Conservation (phyloP, 1,140 invertebrate species). For the Drosophila cardini region DNA sequence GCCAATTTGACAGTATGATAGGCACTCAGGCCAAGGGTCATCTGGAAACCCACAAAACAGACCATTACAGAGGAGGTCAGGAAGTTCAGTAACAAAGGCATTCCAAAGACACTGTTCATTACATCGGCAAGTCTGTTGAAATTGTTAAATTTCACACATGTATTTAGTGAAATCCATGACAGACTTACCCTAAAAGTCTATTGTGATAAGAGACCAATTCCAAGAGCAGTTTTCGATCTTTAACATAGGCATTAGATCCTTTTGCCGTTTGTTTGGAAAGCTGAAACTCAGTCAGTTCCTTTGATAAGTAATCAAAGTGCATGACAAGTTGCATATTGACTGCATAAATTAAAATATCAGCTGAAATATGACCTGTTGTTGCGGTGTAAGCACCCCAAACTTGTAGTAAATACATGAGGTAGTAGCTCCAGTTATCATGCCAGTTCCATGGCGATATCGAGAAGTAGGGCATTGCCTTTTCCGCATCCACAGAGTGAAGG, state of each 20-base stretch:
- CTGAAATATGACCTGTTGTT: constrained; percentile 53
- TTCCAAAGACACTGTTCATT: constrained; percentile 54
- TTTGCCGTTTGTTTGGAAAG: background rate
- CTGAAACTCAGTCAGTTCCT: constrained; percentile 9
- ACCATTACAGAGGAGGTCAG: constrained; percentile 52
- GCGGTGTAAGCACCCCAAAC: constrained; percentile 45
- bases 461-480: constrained; percentile 45
- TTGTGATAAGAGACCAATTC: constrained; percentile 53
- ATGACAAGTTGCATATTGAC: constrained; percentile 56
- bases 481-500: constrained; percentile 10
- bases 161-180: background rate
- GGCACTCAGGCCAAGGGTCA: constrained; percentile 45
- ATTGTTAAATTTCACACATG: background rate
- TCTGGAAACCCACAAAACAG: constrained; percentile 60
- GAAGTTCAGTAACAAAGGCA: constrained; percentile 57
- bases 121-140: constrained; percentile 43
- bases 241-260: background rate
- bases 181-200: constrained; percentile 44
- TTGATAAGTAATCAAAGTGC: constrained; percentile 60
- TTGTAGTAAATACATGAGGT: constrained; percentile 44
- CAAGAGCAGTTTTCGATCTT: constrained; percentile 39
- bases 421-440: constrained; percentile 52
- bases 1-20: constrained; percentile 44
- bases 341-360: constrained; percentile 50
- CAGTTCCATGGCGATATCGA: constrained; percentile 52